These are phyloP conservation scores for Drosophila funebris DNA, from an alignment of 1,140 invertebrate species.

Conservation along the genomic window DNA sequence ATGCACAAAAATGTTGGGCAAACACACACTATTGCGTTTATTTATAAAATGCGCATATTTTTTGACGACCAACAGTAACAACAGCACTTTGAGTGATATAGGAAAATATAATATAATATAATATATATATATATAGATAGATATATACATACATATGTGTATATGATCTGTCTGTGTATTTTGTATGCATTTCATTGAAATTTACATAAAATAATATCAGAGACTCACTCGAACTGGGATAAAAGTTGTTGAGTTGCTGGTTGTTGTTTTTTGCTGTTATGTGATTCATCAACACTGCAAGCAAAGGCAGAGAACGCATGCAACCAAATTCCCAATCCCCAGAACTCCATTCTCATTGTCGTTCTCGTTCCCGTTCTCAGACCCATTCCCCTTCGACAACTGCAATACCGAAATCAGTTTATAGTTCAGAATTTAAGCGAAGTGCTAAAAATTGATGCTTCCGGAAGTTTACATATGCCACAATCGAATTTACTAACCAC, in stretches of 20 bases:
- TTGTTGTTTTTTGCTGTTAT: not conserved
- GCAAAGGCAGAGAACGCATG: too few species aligned
- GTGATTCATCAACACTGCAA: not conserved
- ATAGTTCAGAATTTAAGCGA: constrained; percentile 9
- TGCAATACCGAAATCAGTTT: constrained; percentile 7
- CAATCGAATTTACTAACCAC: constrained; percentile 7
- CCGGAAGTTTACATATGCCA: constrained; percentile 34
- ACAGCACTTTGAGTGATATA: constrained; percentile 14
- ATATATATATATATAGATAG: not conserved
- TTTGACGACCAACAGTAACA: constrained; percentile 1
- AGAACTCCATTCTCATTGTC: not conserved
- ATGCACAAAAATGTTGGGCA: constrained; percentile 19
- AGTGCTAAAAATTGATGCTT: constrained; percentile 44
- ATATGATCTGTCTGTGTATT: constrained; percentile 17
- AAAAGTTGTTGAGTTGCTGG: constrained; percentile 11
- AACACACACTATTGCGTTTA: constrained; percentile 24
- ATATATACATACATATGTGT: not conserved
- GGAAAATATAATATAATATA: constrained; percentile 19
- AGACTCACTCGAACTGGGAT: constrained; percentile 10
- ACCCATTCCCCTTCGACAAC: not conserved
- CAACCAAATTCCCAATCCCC: not conserved
- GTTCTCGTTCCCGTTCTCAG: not conserved
- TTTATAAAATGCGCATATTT: constrained; percentile 45
- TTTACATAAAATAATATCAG: constrained; percentile 51
- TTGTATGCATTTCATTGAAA: constrained; percentile 38